A percentile compares a stretch with the other conserved stretches of the same genome.
phyloP scores from a whole-genome alignment of 2,113 vertebrate species.

The Aegotheles bennettii region DNA sequence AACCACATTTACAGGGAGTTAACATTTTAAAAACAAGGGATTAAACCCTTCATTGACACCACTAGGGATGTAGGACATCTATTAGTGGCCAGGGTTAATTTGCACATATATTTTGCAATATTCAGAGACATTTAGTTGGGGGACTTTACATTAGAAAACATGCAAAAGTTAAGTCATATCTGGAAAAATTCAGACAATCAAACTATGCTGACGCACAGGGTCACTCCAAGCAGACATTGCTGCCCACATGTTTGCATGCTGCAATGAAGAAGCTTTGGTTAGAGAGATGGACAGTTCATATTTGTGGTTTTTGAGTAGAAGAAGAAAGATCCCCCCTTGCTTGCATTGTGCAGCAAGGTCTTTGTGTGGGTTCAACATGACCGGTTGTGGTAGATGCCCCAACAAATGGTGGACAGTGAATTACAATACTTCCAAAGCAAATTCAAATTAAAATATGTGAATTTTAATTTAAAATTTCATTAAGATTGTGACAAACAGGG shows the following conservation, averaged over 20 bases:
- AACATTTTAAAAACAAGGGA: background rate
- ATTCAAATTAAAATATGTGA: background rate
- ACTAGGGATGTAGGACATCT: background rate
- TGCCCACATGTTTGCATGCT: background rate
- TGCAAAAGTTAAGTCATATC: background rate
- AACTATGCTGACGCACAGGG: background rate
- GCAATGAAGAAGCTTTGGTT: background rate
- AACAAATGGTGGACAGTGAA: background rate
- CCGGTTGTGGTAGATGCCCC: background rate
- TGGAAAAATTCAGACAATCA: background rate
- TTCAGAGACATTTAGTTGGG: background rate
- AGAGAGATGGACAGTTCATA: background rate
- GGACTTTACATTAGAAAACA: background rate
- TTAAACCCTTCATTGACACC: background rate
- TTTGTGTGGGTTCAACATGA: background rate
- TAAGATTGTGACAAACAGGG: background rate
- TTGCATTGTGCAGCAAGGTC: background rate
- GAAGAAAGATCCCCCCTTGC: background rate
- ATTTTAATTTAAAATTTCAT: background rate
- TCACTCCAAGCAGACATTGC: background rate
- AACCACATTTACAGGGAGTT: background rate
- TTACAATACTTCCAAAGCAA: background rate
- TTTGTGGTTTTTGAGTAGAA: background rate
- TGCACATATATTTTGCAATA: background rate
- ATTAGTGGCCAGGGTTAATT: conserved; percentile 7